Evolutionary conservation across 2,113 vertebrate genomes (phyloP).

Genomic region (Calonectris borealis): DNA sequence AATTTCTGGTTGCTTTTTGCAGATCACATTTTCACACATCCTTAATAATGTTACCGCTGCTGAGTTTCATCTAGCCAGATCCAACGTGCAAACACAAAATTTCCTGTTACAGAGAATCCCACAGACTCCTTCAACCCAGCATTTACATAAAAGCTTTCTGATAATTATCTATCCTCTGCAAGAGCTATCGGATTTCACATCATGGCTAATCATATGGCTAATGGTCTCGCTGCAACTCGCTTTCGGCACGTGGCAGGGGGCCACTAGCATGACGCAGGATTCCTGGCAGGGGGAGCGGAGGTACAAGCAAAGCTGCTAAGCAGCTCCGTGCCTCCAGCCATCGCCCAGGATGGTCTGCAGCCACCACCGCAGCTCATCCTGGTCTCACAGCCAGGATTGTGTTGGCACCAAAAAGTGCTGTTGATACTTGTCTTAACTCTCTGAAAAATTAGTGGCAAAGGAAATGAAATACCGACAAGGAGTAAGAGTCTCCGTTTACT

Average conservation of each 20-base stretch:
- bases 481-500: not conserved
- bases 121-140: not conserved
- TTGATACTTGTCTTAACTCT: not conserved
- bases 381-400: not conserved
- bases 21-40: not conserved
- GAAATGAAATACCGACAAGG: not conserved
- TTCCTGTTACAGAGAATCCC: not conserved
- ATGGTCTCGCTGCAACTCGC: accelerated
- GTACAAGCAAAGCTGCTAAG: not conserved
- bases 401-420: not conserved
- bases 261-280: not conserved
- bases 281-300: not conserved
- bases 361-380: not conserved
- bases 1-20: not conserved
- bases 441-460: not conserved
- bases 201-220: not conserved
- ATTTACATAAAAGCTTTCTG: not conserved
- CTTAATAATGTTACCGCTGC: not conserved
- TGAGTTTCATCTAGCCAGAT: not conserved
- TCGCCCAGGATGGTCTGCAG: not conserved
- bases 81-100: not conserved
- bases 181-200: not conserved
- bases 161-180: not conserved
- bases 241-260: not conserved
- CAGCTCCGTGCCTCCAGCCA: not conserved